Evolutionary conservation across 2,888 invertebrate genomes (phyloP).

Genomic region (Epinotia brunnichana): DNA sequence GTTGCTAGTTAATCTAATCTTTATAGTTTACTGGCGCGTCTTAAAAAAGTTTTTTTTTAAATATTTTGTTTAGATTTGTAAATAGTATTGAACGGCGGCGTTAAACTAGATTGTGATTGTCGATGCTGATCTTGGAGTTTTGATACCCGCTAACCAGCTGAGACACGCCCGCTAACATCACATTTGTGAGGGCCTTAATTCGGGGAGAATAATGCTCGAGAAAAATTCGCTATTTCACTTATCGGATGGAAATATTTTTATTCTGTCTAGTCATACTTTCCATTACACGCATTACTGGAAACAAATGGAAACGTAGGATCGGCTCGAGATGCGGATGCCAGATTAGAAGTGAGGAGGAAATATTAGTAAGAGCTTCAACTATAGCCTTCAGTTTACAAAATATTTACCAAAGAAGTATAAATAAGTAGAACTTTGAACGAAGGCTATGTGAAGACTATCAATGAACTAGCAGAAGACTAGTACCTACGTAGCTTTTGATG

Average conservation of each 20-base stretch:
- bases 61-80: neutral
- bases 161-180: slow-evolving; percentile 18
- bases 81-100: neutral
- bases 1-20: too few relatives aligned
- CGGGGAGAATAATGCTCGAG: slow-evolving; percentile 39
- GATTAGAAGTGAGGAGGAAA: neutral
- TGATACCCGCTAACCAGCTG: slow-evolving; percentile 1
- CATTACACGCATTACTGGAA: slow-evolving; percentile 61
- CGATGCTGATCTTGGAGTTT: neutral
- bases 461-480: too few relatives aligned
- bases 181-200: slow-evolving; percentile 25
- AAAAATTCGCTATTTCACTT: slow-evolving; percentile 49
- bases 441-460: too few relatives aligned
- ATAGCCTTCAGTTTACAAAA: slow-evolving; percentile 39
- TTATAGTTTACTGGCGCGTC: too few relatives aligned
- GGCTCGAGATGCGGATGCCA: slow-evolving; percentile 49
- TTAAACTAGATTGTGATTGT: neutral
- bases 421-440: too few relatives aligned
- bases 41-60: too few relatives aligned
- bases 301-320: slow-evolving; percentile 58
- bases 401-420: too few relatives aligned
- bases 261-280: slow-evolving; percentile 61
- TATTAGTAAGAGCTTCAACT: slow-evolving; percentile 50
- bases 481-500: too few relatives aligned
- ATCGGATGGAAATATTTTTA: slow-evolving; percentile 49